phyloP scores from a whole-genome alignment of 1,140 invertebrate genomes.

The Zaprionus camerounensis region DNA sequence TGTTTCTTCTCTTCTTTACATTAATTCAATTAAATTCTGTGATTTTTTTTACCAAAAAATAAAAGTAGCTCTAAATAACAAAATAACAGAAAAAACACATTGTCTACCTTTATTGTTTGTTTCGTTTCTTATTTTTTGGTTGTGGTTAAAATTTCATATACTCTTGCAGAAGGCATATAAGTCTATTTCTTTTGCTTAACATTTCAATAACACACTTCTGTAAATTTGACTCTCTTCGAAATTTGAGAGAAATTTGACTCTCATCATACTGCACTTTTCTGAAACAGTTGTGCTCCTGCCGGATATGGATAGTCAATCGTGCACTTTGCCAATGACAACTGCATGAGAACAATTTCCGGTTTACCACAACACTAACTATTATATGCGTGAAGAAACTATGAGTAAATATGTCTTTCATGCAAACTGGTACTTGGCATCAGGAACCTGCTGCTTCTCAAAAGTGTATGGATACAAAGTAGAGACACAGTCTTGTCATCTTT shows the following conservation, averaged over 20 bases:
- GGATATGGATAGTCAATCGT: slow-evolving; percentile 47
- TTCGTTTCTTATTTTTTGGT: slow-evolving; percentile 3
- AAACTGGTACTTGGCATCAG: background rate
- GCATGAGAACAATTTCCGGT: slow-evolving; percentile 77
- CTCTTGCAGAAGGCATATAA: background rate
- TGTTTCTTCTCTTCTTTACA: slow-evolving; percentile 49
- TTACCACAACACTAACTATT: slow-evolving; percentile 58
- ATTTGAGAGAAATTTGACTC: slow-evolving; percentile 20
- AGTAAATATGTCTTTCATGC: background rate
- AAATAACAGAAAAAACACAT: background rate
- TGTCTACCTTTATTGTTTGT: slow-evolving; percentile 17
- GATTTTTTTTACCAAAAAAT: slow-evolving; percentile 69
- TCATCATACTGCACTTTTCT: background rate
- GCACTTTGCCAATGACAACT: slow-evolving; percentile 54
- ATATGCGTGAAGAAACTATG: background rate
- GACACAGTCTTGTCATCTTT: no score
- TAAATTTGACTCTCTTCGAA: slow-evolving; percentile 15
- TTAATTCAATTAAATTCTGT: slow-evolving; percentile 78
- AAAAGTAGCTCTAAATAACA: slow-evolving; percentile 32
- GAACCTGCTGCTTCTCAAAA: no score
- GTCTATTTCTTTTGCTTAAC: slow-evolving; percentile 58
- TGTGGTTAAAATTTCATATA: slow-evolving; percentile 20
- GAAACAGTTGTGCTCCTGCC: slow-evolving; percentile 37
- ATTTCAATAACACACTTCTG: slow-evolving; percentile 74
- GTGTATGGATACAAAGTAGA: no score